phyloP scores from a whole-genome alignment of 2,888 invertebrate genomes.

The Orthonevra nobilis region DNA sequence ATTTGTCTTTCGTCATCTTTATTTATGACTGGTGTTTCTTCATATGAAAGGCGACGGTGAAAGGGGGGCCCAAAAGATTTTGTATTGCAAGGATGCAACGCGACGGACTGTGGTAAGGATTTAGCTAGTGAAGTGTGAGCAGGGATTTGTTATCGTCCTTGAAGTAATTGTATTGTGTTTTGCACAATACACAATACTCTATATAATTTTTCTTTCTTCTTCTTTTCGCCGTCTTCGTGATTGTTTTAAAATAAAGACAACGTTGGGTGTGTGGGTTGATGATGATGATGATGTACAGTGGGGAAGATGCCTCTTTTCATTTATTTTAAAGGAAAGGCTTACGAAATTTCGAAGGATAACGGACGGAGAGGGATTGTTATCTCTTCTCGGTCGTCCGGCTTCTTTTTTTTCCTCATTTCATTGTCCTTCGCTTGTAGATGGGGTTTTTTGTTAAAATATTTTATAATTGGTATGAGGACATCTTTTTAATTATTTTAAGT shows the following conservation, averaged over 20 bases:
- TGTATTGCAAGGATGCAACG: conserved; percentile 27
- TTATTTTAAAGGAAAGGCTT: conserved; percentile 65
- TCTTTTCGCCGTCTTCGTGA: conserved; percentile 38
- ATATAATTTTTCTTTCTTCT: too few relatives aligned
- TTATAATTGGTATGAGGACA: conserved; percentile 59
- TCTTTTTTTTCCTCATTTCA: neutral
- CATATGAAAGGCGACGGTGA: conserved; percentile 2
- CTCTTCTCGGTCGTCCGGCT: conserved; percentile 6
- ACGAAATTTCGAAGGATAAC: conserved; percentile 59
- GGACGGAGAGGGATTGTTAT: neutral
- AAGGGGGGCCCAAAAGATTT: neutral
- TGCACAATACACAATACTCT: too few relatives aligned
- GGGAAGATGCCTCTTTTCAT: conserved; percentile 22
- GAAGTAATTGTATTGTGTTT: conserved; percentile 22
- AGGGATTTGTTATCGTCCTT: conserved; percentile 59
- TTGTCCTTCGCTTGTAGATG: conserved; percentile 30
- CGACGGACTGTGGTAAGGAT: conserved; percentile 47
- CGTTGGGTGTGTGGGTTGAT: conserved; percentile 3
- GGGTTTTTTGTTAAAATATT: conserved; percentile 55
- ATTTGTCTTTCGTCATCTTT: conserved; percentile 51
- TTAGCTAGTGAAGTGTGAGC: conserved; percentile 47
- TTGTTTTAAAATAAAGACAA: conserved; percentile 58
- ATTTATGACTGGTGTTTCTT: conserved; percentile 40
- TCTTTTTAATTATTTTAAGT: conserved; percentile 59
- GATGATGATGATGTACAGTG: neutral